phyloP scores from a whole-genome alignment of 1,140 invertebrate genomes.

The Panulirus ornatus region DNA sequence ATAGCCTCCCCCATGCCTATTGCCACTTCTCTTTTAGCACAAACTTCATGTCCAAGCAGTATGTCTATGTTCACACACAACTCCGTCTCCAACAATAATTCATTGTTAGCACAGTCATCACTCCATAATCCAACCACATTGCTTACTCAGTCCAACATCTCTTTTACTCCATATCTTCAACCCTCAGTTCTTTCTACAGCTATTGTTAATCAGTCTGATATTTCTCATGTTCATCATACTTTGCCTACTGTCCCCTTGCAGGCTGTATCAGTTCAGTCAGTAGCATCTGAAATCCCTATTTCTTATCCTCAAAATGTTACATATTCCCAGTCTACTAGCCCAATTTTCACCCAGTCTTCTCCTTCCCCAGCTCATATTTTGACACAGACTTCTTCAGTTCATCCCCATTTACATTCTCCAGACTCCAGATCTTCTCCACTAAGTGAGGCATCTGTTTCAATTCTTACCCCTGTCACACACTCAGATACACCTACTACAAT shows the following conservation, averaged over 20 bases:
- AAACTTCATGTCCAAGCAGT: slow-evolving; percentile 33
- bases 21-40: slow-evolving; percentile 14
- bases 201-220: slow-evolving; percentile 54
- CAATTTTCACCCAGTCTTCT: slow-evolving; percentile 29
- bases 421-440: not conserved
- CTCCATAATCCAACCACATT: slow-evolving; percentile 22
- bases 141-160: slow-evolving; percentile 34
- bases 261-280: slow-evolving; percentile 34
- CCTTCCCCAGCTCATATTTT: slow-evolving; percentile 13
- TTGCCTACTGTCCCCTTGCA: slow-evolving; percentile 46
- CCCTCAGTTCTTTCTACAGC: slow-evolving; percentile 40
- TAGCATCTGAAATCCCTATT: slow-evolving; percentile 15
- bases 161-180: slow-evolving; percentile 53
- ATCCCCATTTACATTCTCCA: slow-evolving; percentile 11
- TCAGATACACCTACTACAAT: not conserved
- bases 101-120: slow-evolving; percentile 39
- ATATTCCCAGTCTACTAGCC: slow-evolving; percentile 13
- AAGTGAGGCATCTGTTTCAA: slow-evolving; percentile 29
- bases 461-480: slow-evolving; percentile 9
- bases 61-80: slow-evolving; percentile 18
- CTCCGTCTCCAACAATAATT: slow-evolving; percentile 1
- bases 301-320: slow-evolving; percentile 20
- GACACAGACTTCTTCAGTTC: slow-evolving; percentile 15
- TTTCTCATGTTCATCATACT: slow-evolving; percentile 40
- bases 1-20: slow-evolving; percentile 50